Evolutionary conservation across 2,797 vertebrate genomes (phyloP), one percentile per base, ranked within the genome.

Genomic region (Schizopygopsis pylzovi): DNA sequence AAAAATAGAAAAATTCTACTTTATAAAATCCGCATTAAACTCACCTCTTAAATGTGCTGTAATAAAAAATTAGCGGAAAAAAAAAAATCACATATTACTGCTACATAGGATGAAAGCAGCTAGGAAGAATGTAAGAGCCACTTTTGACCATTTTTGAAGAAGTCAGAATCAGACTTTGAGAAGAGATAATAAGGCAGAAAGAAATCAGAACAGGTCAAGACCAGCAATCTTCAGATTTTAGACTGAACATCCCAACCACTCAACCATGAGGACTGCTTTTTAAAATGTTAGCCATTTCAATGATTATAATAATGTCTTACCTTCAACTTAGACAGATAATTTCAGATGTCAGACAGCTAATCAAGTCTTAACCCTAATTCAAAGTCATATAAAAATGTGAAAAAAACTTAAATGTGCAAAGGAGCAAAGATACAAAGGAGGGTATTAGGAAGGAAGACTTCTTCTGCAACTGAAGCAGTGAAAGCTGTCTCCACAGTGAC

Each of bases 181-280:
- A 83, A 65, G 41, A 80, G 41, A 65, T 63, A 75, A 83, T 52
- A 67, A 77, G 61, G 33, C 22, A 76, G n/a, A 84, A 68, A 77
- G 10, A 77, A 67, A 65, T 75, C 56, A 75, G 54, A 72, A 68
- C 4, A 1, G 39, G 78, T 65, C 78, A 80, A 67, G 43, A 65
- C 39, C 41, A 61, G 56, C 71, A 52, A 65, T 25, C 59, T 59
- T 33, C 72, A 83, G n/a, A n/a, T 6, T 16, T 28, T 6, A 65
- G n/a, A 49, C 16, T 59, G 18, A 83, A 37, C n/a, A 47, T 52
- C 28, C 33, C 45, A 76, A 84, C 61, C 59, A 43, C 61, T 78
- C 33, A 76, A 65, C 28, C 71, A 76, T 75, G 59, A 76, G 52
- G 68, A 18, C 13, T 3, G 56, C 43, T 75, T 52, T 68, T 76